phyloP scores from a whole-genome alignment of 2,888 invertebrate genomes.

The Endomychus coccineus region DNA sequence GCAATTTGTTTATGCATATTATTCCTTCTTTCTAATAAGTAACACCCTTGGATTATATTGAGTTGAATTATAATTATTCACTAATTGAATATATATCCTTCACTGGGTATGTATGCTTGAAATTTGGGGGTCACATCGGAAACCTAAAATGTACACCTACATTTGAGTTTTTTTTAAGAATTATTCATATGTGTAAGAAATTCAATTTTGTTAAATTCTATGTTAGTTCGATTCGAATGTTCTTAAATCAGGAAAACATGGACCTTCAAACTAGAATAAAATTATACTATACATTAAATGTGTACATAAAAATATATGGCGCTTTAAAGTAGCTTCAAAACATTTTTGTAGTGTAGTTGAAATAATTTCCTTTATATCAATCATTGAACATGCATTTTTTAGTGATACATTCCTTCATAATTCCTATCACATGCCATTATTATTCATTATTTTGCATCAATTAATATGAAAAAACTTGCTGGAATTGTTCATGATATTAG shows the following conservation, averaged over 20 bases:
- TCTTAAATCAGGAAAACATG: constrained; percentile 30
- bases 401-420: constrained; percentile 33
- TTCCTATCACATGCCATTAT: constrained; percentile 19
- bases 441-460: constrained; percentile 14
- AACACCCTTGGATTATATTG: too few species aligned
- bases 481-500: too few species aligned
- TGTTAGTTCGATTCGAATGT: constrained; percentile 12
- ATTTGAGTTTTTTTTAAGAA: neutral
- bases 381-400: constrained; percentile 25
- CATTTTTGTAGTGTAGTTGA: constrained; percentile 32
- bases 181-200: constrained; percentile 3
- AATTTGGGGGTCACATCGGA: too few species aligned
- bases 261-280: constrained; percentile 21
- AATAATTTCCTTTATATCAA: constrained; percentile 19
- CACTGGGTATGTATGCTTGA: too few species aligned
- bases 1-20: too few species aligned
- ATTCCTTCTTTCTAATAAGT: too few species aligned
- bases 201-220: neutral
- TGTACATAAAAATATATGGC: constrained; percentile 39
- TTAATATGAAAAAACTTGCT: neutral
- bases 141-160: neutral
- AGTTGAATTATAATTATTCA: too few species aligned
- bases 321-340: constrained; percentile 37
- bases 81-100: too few species aligned
- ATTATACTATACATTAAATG: constrained; percentile 15